Percentiles rank a stretch among this genome's conserved stretches.
Evolutionary conservation across 2,113 vertebrate genomes (phyloP).

Genomic region (Python bivittatus): DNA sequence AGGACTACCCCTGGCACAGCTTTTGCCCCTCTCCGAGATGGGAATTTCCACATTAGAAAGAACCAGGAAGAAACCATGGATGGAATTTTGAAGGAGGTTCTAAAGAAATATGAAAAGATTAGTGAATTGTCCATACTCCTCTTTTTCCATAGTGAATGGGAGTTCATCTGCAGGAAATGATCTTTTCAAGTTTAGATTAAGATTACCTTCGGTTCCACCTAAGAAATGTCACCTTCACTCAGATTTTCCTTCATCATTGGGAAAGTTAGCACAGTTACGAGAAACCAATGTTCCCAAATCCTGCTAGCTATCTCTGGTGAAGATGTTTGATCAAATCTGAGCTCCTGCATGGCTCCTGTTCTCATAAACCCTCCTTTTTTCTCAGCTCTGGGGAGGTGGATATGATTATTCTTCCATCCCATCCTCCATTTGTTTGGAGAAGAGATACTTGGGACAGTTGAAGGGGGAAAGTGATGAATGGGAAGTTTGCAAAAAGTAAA

Average conservation of each 20-base stretch:
- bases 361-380: not conserved
- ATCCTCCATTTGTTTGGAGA: constrained; percentile 20
- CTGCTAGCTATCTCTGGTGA: not conserved
- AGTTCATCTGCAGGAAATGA: not conserved
- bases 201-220: not conserved
- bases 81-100: not conserved
- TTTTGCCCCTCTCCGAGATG: not conserved
- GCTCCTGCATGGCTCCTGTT: not conserved
- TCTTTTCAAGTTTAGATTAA: not conserved
- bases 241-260: too few relatives aligned
- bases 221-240: not conserved
- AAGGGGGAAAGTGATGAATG: constrained; percentile 65
- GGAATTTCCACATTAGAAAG: not conserved
- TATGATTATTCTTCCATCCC: constrained; percentile 20
- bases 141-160: not conserved
- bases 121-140: not conserved
- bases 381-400: not conserved
- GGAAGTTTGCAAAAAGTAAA: constrained; percentile 63
- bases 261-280: too few relatives aligned
- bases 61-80: not conserved
- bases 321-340: not conserved
- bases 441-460: not conserved
- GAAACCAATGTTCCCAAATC: not conserved
- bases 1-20: not conserved
- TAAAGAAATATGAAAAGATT: too few relatives aligned